These are phyloP conservation scores for Spialia ferax DNA, from an alignment of 2,888 invertebrate genomes.

Conservation along the genomic window DNA sequence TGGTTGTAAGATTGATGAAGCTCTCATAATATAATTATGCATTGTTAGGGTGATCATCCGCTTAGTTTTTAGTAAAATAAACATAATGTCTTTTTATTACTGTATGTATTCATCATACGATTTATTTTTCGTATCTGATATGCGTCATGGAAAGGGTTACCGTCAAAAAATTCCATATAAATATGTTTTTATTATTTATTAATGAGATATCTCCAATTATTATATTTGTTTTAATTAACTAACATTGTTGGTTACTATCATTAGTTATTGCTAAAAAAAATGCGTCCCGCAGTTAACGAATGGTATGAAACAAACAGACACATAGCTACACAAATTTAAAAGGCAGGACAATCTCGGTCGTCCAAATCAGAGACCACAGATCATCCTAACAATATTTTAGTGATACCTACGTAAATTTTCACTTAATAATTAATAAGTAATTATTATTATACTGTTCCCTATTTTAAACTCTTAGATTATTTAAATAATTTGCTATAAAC, in stretches of 20 bases:
- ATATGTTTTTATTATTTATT: constrained; percentile 5
- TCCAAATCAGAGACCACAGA: constrained; percentile 47
- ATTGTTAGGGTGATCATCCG: constrained; percentile 65
- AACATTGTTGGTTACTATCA: background rate
- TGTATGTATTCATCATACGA: constrained; percentile 13
- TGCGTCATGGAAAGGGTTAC: background rate
- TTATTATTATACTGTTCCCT: constrained; percentile 67
- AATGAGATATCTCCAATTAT: background rate
- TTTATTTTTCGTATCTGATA: background rate
- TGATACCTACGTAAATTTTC: constrained; percentile 61
- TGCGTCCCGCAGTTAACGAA: constrained; percentile 15
- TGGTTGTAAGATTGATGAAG: constrained; percentile 62
- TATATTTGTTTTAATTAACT: background rate
- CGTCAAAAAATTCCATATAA: background rate
- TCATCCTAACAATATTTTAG: constrained; percentile 60
- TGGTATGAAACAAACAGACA: background rate
- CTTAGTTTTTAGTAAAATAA: constrained; percentile 47
- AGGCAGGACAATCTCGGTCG: constrained; percentile 13
- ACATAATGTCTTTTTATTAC: constrained; percentile 22
- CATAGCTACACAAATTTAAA: constrained; percentile 10
- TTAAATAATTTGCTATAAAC: constrained; percentile 60
- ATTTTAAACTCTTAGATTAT: constrained; percentile 64
- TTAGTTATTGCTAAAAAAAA: background rate
- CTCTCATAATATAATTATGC: constrained; percentile 65
- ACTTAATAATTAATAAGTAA: constrained; percentile 57